Percentiles rank a stretch among this genome's conserved stretches.
Conservation (phyloP, 1,140 invertebrate genomes). For the Brachionus angularis region DNA sequence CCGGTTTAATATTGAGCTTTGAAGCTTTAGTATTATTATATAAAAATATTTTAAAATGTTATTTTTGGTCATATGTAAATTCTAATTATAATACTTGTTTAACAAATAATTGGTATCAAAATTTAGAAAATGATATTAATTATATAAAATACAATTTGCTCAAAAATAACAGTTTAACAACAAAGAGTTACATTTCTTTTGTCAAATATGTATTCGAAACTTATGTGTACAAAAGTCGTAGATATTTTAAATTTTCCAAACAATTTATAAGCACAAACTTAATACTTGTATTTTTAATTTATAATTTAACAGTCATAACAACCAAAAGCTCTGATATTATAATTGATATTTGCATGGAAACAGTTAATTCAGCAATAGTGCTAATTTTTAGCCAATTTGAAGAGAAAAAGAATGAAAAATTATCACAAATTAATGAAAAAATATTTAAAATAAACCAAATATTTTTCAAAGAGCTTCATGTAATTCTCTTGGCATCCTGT, state of each 20-base stretch:
- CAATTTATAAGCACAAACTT: not conserved
- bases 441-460: not conserved
- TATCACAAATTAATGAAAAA: not conserved
- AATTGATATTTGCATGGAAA: no score
- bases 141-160: not conserved
- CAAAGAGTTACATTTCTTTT: not conserved
- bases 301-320: no score
- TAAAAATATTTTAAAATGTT: not conserved
- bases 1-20: not conserved
- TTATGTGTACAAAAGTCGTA: not conserved
- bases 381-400: not conserved
- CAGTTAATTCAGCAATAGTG: no score
- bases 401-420: not conserved
- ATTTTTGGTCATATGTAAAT: not conserved
- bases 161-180: no score
- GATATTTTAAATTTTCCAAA: not conserved
- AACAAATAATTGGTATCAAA: no score
- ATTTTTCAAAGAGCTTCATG: not conserved
- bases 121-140: not conserved
- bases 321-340: no score
- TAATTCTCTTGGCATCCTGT: not conserved
- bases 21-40: not conserved
- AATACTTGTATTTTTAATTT: constrained; percentile 5
- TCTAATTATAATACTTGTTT: no score
- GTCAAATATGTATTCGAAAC: not conserved